These are phyloP conservation scores for Conus betulinus DNA, from an alignment of 1,140 invertebrate species.

Conservation along the genomic window DNA sequence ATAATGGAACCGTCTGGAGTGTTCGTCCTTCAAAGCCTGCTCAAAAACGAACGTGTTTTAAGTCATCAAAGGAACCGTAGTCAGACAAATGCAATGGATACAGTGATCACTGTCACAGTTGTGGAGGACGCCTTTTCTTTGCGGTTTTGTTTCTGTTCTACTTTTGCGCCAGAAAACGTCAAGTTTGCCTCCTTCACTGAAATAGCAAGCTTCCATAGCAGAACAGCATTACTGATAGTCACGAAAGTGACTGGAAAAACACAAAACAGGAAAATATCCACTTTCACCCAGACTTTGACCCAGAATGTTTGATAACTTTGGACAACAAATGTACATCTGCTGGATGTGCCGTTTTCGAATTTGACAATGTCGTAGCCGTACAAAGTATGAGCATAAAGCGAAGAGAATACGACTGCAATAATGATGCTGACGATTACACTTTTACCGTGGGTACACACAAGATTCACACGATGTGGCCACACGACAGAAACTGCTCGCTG, in stretches of 20 bases:
- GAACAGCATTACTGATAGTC: background rate
- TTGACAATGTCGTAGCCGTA: constrained; percentile 14
- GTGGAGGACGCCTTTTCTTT: background rate
- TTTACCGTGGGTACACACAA: background rate
- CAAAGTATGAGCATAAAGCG: background rate
- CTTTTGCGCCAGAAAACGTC: background rate
- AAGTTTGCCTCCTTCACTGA: background rate
- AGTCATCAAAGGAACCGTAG: background rate
- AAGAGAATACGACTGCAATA: background rate
- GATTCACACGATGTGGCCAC: constrained; percentile 17
- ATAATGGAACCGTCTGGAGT: background rate
- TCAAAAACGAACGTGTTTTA: background rate
- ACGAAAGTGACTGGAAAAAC: background rate
- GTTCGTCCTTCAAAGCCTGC: background rate
- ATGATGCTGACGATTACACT: background rate
- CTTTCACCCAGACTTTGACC: background rate
- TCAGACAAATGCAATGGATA: constrained; percentile 3
- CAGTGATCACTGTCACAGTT: background rate
- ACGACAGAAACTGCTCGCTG: background rate
- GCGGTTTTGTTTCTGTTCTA: background rate
- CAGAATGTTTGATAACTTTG: background rate
- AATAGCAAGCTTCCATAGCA: background rate
- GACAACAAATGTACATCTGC: background rate
- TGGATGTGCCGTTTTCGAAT: background rate
- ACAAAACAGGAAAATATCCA: constrained; percentile 4